phyloP scores from a whole-genome alignment of 35 echinoderm and acorn worm species.

The Apostichopus parvimensis region DNA sequence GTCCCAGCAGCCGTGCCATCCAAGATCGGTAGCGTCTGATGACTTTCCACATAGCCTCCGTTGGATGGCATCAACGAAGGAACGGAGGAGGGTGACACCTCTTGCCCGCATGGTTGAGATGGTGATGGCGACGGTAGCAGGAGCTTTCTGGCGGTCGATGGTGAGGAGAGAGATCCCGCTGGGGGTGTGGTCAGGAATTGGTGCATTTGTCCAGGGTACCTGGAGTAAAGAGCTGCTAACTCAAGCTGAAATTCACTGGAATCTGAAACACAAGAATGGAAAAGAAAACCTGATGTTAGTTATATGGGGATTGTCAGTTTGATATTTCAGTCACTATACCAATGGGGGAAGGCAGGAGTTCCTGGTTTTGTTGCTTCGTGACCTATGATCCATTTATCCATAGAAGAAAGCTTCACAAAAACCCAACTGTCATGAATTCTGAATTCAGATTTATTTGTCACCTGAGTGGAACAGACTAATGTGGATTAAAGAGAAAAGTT shows the following conservation, averaged over 20 bases:
- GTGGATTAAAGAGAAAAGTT: no score
- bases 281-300: not conserved
- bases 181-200: slow-evolving; percentile 63
- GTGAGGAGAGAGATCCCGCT: slow-evolving; percentile 14
- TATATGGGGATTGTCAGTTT: no score
- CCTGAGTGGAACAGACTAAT: no score
- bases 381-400: no score
- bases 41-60: not conserved
- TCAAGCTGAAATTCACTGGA: slow-evolving; percentile 65
- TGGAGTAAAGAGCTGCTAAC: slow-evolving; percentile 76
- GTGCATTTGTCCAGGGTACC: slow-evolving; percentile 81
- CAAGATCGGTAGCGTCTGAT: not conserved
- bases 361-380: no score
- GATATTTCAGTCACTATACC: no score
- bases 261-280: slow-evolving; percentile 60
- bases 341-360: no score
- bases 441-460: no score
- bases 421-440: no score
- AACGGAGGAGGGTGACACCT: not conserved
- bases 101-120: not conserved
- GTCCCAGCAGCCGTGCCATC: not conserved
- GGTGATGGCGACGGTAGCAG: slow-evolving; percentile 10
- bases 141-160: slow-evolving; percentile 17
- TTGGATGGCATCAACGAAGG: not conserved
- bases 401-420: no score